A percentile compares a stretch with the other conserved stretches of the same genome.
Conservation (phyloP, 37 sponge, comb jelly and placozoan genomes). For the Bolinopsis microptera region DNA sequence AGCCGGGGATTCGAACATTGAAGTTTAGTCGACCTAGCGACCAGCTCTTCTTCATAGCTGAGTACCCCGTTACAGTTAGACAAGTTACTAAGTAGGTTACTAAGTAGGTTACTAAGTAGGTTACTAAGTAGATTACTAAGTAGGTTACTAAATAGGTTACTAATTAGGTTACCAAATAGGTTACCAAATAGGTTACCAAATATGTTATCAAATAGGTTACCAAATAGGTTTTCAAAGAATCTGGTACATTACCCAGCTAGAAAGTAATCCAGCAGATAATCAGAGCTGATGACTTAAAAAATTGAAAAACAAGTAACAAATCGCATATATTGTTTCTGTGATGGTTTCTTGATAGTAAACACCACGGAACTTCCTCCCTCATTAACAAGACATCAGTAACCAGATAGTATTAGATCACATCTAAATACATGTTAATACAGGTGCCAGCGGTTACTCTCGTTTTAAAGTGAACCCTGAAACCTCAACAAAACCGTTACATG, state of each 20-base stretch:
- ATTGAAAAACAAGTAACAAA: not conserved
- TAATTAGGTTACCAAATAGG: not conserved
- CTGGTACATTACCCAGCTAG: no score
- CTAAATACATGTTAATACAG: not conserved
- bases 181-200: not conserved
- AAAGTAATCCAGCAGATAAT: no score
- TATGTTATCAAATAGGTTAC: not conserved
- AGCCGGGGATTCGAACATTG: not conserved
- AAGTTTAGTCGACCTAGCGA: not conserved
- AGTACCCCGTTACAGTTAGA: not conserved
- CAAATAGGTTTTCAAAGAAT: not conserved
- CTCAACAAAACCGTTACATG: not conserved
- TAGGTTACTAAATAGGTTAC: not conserved
- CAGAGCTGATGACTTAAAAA: not conserved
- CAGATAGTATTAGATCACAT: not conserved
- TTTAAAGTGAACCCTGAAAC: not conserved
- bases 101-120: not conserved
- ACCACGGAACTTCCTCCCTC: not conserved
- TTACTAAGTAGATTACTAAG: not conserved
- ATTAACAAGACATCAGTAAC: not conserved
- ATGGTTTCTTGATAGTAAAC: not conserved
- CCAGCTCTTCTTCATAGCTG: constrained; percentile 36
- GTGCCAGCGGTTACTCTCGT: not conserved
- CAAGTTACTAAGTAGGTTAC: not conserved
- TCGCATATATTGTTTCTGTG: no score